Base-by-base conservation (phyloP, 2,888 invertebrate genomes). In the Thecocarcelia acutangulata region DNA sequence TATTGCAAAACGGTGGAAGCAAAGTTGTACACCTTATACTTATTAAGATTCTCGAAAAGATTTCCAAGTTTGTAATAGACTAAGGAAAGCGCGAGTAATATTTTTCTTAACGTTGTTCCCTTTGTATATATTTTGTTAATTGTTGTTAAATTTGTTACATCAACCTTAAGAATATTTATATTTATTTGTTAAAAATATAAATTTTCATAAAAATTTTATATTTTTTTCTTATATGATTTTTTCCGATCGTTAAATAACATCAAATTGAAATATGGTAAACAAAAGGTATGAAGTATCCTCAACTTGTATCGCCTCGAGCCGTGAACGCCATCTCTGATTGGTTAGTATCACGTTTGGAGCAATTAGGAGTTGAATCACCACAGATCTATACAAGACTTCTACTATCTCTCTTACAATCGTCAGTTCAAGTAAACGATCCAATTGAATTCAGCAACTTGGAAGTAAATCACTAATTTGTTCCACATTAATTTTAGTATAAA, bases 341-440 rank as follows among this genome's bases (percentile, higher is more conserved):
- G 95, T 93, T 95, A 88, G 94, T 94, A 90, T 93, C 93, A 91
- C 94, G 94, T 91, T 92, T 95, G 91, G 94, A 95, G 92, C 93
- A 93, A 88, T 93, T 94, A 90, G 95, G 95, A 87, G 94, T 95
- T 87, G 95, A 95, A 91, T 93, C 88, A 87, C 89, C 89, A 84
- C 87, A 87, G 80, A 87, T 89, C 85, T 89, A 89, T 86, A 88
- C 88, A 86, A 87, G 89, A 85, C 88, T 89, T 83, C 87, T 89
- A 83, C 87, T 89, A 86, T 89, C 89, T 86, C 87, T 89, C 83
- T 87, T 89, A 85, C 88, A 89, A 87, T 87, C 88, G 85, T 89
- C 89, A 85, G 87, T 88, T 85, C 88, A 89, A 87, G 86, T 89
- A 85, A 88, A 89, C 86, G 89, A 88, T 86, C 88, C 87, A 84